Base-by-base conservation (phyloP, 2,797 vertebrate genomes). In the Bryconaethiops microstoma region DNA sequence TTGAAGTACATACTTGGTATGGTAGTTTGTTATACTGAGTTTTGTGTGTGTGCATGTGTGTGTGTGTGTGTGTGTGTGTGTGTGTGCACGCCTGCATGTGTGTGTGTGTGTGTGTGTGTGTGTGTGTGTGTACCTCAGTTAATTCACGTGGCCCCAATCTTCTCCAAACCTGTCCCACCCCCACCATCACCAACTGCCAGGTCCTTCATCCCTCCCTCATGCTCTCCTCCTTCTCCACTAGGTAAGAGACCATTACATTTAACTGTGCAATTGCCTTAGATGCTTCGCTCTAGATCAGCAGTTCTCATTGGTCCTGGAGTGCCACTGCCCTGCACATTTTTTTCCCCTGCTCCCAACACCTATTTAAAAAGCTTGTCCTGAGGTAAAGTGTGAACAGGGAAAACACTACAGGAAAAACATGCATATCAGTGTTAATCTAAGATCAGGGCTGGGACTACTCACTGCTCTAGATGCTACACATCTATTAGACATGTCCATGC, bases 171-270 rank as follows among this genome's bases (percentile, higher is more conserved):
- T 92, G 86, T 73, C 94, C 95, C 90, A 95, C 93, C 79, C 95
- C 94, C 92, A 94, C 95, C 91, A 92, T 95, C 88, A 95, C 94
- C 88, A 95, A 94, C 91, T 94, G 94, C 91, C 93, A 93, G 93
- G 91, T 91, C 87, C 91, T 92, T 77, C 93, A 93, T 88, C 93
- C 95, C 88, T 90, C 92, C 90, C 87, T 92, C 12, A 90, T 92
- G 86, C 90, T 92, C 85, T 90, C 93, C 80, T 90, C 86, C 76
- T 92, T 94, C 88, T 95, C 94, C 52, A 86, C 91, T 91, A 94
- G 95, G 95, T 96, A 94, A 96, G 95, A 90, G 7, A 40, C 42
- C 17, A 71, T 48, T 29, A 14, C 25, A 68, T 21, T 12, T 16
- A 59, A 71, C 19, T 50, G 17, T 7, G 40, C 21, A n/a, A 21